Base-by-base conservation (phyloP, 2,888 invertebrate species). In the Dryadula phaetusa region DNA sequence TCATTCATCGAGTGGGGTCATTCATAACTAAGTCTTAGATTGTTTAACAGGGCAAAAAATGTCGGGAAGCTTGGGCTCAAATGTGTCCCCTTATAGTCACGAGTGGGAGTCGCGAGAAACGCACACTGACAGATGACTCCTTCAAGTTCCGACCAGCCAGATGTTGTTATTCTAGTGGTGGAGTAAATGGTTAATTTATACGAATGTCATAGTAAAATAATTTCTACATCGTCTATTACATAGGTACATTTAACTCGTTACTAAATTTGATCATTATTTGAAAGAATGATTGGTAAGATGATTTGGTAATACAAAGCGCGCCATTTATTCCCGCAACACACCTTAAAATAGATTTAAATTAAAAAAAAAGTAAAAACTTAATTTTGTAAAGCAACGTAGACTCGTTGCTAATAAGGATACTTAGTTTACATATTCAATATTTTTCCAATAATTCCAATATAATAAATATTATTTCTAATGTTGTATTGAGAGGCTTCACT, bases 101-200 rank as follows among this genome's bases (percentile, higher is more conserved):
- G 75, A 77, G 76, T 78, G 76, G 76, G 74, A 75, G 72, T 70
- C 62, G 82, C 81, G 80, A 82, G 83, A 84, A 37, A 69, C 53
- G 54, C 52, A 49, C 54, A 44, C 18, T 49, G 61, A 37, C 61
- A 53, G 60, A 54, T 40, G 62, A 68, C 37, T 42, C 40, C 44
- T 62, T 42, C 78, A 76, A 79, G 83, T 83, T 83, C 83, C 82
- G 80, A 82, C 74, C 79, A 72, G 78, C 79, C 87, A 87, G 85
- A 86, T 87, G 87, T 85, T 70, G 61, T 64, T 69, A 70, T 72
- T 69, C 69, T 70, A 70, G 69, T 54, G 74, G 74, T 73, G 71
- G 12, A 49, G n/a, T 22, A 56, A 37, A 34, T 37, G 25, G n/a
- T 28, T 58, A 32, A 32, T 42, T n/a, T 14, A 53, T 44, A 28